Percentiles rank a stretch among this genome's conserved stretches.
phyloP scores from a whole-genome alignment of 1,140 invertebrate species.

The Samia ricini region DNA sequence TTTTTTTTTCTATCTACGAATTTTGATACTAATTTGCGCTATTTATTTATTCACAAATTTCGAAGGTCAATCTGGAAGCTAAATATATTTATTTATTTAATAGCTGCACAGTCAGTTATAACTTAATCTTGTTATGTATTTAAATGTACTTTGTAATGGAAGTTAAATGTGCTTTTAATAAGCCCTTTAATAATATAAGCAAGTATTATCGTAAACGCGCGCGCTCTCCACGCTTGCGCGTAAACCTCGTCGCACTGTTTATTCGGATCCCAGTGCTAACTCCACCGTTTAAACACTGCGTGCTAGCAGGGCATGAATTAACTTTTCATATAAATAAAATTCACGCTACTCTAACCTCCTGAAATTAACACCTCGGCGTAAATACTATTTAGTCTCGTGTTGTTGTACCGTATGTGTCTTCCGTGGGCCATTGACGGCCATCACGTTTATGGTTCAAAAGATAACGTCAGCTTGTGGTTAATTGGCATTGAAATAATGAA shows the following conservation, averaged over 20 bases:
- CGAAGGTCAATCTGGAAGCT: too few relatives aligned
- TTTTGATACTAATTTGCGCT: too few relatives aligned
- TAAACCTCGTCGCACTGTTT: conserved; percentile 54
- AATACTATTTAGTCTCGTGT: conserved; percentile 69
- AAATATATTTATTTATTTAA: too few relatives aligned
- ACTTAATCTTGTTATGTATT: too few relatives aligned
- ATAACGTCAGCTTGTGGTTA: conserved; percentile 31
- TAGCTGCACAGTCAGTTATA: too few relatives aligned
- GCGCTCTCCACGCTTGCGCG: conserved; percentile 30
- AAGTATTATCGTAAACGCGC: conserved; percentile 23
- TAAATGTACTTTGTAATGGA: too few relatives aligned
- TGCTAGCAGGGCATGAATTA: conserved; percentile 74
- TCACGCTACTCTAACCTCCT: conserved; percentile 76
- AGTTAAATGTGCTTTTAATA: too few relatives aligned
- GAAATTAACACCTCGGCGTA: conserved; percentile 76
- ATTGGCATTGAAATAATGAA: conserved; percentile 4
- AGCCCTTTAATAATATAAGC: too few relatives aligned
- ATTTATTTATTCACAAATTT: too few relatives aligned
- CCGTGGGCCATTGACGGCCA: conserved; percentile 32
- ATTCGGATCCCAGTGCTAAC: conserved; percentile 72
- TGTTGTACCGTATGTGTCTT: conserved; percentile 53
- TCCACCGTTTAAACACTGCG: conserved; percentile 73
- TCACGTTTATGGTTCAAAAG: not conserved
- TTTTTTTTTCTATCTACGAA: too few relatives aligned
- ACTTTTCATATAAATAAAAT: conserved; percentile 78